These are phyloP conservation scores for Mnemiopsis leidyi DNA, from an alignment of 37 sponge, comb jelly and placozoan genomes.

Conservation along the genomic window DNA sequence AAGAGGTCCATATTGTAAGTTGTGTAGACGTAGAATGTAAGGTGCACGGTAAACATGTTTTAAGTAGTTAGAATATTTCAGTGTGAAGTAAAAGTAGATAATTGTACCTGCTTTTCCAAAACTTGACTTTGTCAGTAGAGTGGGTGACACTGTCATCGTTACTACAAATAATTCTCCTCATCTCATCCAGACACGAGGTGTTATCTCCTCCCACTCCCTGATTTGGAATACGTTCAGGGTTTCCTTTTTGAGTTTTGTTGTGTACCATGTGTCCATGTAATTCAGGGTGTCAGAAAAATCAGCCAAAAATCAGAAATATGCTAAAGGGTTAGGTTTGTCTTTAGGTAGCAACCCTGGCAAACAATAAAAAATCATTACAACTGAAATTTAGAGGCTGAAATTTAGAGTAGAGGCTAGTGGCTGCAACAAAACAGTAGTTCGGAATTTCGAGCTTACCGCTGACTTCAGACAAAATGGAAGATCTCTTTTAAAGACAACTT, in stretches of 20 bases:
- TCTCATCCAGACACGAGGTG: conserved; percentile 48
- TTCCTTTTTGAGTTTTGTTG: too few relatives aligned
- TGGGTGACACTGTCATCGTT: conserved; percentile 41
- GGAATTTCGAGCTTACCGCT: background rate
- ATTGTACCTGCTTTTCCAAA: conserved; percentile 29
- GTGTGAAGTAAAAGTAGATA: too few relatives aligned
- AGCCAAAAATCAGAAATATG: too few relatives aligned
- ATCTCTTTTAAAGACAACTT: conserved; percentile 8
- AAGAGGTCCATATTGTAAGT: too few relatives aligned
- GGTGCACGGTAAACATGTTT: too few relatives aligned
- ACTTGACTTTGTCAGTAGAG: conserved; percentile 4
- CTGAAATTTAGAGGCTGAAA: background rate
- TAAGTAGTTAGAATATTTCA: background rate
- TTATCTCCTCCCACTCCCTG: conserved; percentile 50
- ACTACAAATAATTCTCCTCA: background rate
- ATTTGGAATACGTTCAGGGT: too few relatives aligned
- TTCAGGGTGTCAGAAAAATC: too few relatives aligned
- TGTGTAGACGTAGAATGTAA: too few relatives aligned
- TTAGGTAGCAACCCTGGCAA: too few relatives aligned
- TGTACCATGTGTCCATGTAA: too few relatives aligned
- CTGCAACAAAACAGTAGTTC: background rate
- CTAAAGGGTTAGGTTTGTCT: too few relatives aligned
- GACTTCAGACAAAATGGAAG: conserved; percentile 31
- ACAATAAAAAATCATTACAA: background rate
- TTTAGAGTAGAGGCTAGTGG: background rate